A percentile compares a stretch with the other conserved stretches of the same genome.
These are phyloP conservation scores for Noturus placidus DNA, from an alignment of 2,113 vertebrate genomes.

Conservation along the genomic window DNA sequence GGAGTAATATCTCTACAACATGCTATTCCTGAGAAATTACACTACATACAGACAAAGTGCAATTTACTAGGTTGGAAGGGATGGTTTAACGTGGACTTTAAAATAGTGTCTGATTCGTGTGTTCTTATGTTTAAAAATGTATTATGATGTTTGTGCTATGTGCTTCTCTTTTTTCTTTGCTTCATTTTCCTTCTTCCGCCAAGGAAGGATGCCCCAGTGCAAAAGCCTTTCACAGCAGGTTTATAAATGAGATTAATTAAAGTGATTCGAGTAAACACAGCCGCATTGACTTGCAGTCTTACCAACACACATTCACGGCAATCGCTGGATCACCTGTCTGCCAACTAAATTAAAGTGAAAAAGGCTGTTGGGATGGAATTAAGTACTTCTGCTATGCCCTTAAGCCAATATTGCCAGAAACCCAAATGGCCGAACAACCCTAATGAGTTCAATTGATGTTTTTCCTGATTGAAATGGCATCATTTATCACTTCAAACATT, in stretches of 20 bases:
- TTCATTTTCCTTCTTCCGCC: constrained; percentile 9
- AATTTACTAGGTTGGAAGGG: constrained; percentile 12
- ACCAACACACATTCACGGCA: background rate
- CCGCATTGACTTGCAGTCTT: background rate
- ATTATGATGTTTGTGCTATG: background rate
- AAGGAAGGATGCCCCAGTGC: constrained; percentile 19
- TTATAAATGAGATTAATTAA: constrained; percentile 22
- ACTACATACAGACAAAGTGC: background rate
- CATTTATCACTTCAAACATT: constrained; percentile 4
- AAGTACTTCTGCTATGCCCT: background rate
- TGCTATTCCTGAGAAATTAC: constrained; percentile 10
- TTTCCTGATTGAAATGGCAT: background rate
- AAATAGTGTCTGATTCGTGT: constrained; percentile 18
- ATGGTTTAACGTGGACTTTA: constrained; percentile 4
- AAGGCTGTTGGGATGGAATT: constrained; percentile 3
- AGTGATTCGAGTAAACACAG: background rate
- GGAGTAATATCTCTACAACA: constrained; percentile 18
- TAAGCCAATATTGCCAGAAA: constrained; percentile 11
- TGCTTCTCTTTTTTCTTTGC: background rate
- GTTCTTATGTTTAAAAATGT: constrained; percentile 16
- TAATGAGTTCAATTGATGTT: constrained; percentile 15
- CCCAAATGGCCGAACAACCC: background rate
- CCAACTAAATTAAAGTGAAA: constrained; percentile 19
- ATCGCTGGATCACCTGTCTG: constrained; percentile 17
- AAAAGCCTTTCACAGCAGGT: constrained; percentile 16